phyloP scores from a whole-genome alignment of 2,888 invertebrate genomes.

The Reticulitermes lucifugus region DNA sequence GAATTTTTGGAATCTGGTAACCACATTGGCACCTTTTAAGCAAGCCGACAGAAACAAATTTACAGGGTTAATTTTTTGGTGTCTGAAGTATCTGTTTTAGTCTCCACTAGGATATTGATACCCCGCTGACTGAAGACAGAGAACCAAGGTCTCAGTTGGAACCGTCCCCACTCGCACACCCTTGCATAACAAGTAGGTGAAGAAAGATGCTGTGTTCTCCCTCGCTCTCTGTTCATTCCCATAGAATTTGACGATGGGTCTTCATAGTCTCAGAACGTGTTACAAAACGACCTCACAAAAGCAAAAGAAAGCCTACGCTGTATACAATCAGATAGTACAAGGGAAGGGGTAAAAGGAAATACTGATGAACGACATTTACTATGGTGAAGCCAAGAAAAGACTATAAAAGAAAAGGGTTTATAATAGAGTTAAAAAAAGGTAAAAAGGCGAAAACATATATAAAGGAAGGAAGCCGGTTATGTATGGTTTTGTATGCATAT shows the following conservation, averaged over 20 bases:
- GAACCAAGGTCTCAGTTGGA: background rate
- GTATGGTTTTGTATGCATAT: constrained; percentile 24
- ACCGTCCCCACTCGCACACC: background rate
- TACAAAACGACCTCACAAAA: constrained; percentile 15
- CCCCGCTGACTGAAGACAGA: constrained; percentile 8
- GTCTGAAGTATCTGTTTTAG: too few relatives aligned
- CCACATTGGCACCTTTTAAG: too few relatives aligned
- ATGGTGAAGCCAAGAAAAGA: background rate
- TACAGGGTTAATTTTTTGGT: too few relatives aligned
- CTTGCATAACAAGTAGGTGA: constrained; percentile 23
- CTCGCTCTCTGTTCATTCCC: background rate
- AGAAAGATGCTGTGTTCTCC: constrained; percentile 1
- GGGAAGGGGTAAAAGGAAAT: constrained; percentile 5
- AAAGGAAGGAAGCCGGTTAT: constrained; percentile 16
- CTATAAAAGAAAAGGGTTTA: constrained; percentile 21
- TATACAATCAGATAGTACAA: constrained; percentile 15
- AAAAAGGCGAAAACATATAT: constrained; percentile 13
- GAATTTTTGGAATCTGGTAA: too few relatives aligned
- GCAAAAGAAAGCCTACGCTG: constrained; percentile 4
- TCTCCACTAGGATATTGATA: background rate
- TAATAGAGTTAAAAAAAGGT: constrained; percentile 30
- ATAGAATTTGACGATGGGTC: background rate
- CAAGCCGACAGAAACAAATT: background rate
- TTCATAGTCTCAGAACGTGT: constrained; percentile 2
- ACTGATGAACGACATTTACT: constrained; percentile 7